Percentiles rank a stretch among this genome's conserved stretches.
phyloP scores from a whole-genome alignment of 2,888 invertebrate species.

The Cheilosia pagana region DNA sequence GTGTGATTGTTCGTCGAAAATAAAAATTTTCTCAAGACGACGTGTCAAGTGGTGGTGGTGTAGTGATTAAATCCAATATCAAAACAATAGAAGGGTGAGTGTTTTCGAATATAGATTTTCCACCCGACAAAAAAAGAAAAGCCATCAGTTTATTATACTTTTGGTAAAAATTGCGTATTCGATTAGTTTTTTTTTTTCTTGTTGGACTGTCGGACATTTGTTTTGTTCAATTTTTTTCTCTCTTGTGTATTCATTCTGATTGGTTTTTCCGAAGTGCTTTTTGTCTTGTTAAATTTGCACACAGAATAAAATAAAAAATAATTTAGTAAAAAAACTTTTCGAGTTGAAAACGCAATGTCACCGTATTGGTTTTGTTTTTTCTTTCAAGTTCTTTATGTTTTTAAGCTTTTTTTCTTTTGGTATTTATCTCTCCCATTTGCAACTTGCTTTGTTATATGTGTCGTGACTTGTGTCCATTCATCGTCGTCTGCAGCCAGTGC shows the following conservation, averaged over 20 bases:
- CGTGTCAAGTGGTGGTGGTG: conserved; percentile 71
- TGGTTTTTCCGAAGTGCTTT: background rate
- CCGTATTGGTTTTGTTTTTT: conserved; percentile 41
- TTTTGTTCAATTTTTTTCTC: background rate
- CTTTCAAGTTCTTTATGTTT: conserved; percentile 31
- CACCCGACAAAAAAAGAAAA: conserved; percentile 48
- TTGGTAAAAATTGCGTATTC: conserved; percentile 27
- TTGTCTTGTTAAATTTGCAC: conserved; percentile 15
- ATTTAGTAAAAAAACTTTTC: conserved; percentile 10
- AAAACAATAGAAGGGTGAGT: conserved; percentile 73
- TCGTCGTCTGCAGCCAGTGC: conserved; percentile 48
- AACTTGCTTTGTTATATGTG: conserved; percentile 66
- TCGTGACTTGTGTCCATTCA: conserved; percentile 33
- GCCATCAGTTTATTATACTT: conserved; percentile 13
- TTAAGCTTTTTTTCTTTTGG: conserved; percentile 29
- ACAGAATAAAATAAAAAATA: conserved; percentile 9
- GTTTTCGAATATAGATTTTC: conserved; percentile 62
- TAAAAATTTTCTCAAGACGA: conserved; percentile 59
- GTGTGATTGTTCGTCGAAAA: conserved; percentile 38
- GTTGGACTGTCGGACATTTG: background rate
- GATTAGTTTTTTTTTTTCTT: background rate
- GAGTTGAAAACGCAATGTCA: conserved; percentile 70
- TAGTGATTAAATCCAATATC: conserved; percentile 65
- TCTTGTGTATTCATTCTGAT: background rate
- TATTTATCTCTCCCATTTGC: conserved; percentile 68